Base-by-base conservation (phyloP, 1,140 invertebrate genomes). In the Apis cerana region DNA sequence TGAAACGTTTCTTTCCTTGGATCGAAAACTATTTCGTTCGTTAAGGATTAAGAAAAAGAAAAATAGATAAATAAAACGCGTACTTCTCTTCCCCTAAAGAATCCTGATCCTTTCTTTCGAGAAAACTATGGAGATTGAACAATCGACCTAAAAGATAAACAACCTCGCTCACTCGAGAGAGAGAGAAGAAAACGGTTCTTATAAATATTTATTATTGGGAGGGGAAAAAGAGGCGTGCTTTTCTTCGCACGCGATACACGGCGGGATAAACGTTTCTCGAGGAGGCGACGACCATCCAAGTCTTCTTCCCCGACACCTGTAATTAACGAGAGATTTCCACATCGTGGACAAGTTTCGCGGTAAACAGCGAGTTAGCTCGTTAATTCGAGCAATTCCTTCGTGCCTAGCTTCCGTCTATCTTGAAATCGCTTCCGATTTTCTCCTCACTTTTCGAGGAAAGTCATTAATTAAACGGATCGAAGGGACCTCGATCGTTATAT, bases 311-410 rank as follows among this genome's bases (percentile, higher is more conserved):
- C 21, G 80, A 75, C 23, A 81, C 56, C 61, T 33, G 61, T 43
- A 68, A 67, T 81, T 81, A 81, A 81, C 78, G 59, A 17, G 69
- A 12, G 58, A 27, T 71, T 75, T 67, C 56, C 71, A 19, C 7
- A 43, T 81, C 61, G 71, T 58, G 43, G 80, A 52, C 50, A 75
- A 75, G 33, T 74, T 72, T 59, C 69, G 23, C 48, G 68, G 52
- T 72, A 56, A 74, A 54, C 77, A 33, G 54, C 59, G 78, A 7
- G 33, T 43, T 33, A 33, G 33, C 78, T 80, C 78, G 78, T 80
- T 80, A 80, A 80, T 59, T 64, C 27, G 58, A 43, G 50, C 52
- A 75, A 80, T 75, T 27, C 23, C 79, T 75, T 80, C 65, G 79
- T 75, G 76, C 33, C 33, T 19, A 64, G 62, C 17, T 43, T 43